phyloP scores from a whole-genome alignment of 2,113 vertebrate species.

The Irena cyanogastra region DNA sequence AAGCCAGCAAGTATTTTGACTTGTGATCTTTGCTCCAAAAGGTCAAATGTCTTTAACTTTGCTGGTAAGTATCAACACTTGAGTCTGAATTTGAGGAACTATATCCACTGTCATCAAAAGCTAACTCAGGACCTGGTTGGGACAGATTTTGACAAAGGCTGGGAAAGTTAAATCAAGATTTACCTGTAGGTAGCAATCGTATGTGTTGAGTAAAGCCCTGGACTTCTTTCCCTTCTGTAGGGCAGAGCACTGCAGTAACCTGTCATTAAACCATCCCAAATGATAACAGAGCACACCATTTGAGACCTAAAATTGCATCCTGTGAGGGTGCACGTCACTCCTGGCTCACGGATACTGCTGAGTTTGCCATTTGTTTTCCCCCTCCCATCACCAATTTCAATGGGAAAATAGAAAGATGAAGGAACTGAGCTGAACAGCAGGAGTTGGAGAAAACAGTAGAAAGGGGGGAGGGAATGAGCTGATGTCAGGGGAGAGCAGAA shows the following conservation, averaged over 20 bases:
- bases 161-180: not conserved
- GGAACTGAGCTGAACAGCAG: not conserved
- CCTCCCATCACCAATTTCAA: not conserved
- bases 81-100: not conserved
- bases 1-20: conserved; percentile 17
- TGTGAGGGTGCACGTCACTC: fast-evolving
- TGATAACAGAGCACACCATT: fast-evolving
- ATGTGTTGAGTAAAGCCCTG: not conserved
- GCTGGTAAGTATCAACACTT: not conserved
- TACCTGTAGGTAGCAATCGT: not conserved
- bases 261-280: not conserved
- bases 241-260: not conserved
- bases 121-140: not conserved
- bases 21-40: not conserved
- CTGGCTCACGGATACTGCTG: not conserved
- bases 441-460: not conserved
- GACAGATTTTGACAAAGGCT: not conserved
- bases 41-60: conserved; percentile 18
- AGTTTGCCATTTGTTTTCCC: not conserved
- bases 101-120: not conserved
- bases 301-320: not conserved
- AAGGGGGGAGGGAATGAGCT: fast-evolving
- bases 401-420: not conserved
- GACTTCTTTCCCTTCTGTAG: not conserved
- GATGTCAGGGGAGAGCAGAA: not conserved